A percentile compares a stretch with the other conserved stretches of the same genome.
These are phyloP conservation scores for Chlorops oryzae DNA, from an alignment of 1,140 invertebrate species.

Conservation along the genomic window DNA sequence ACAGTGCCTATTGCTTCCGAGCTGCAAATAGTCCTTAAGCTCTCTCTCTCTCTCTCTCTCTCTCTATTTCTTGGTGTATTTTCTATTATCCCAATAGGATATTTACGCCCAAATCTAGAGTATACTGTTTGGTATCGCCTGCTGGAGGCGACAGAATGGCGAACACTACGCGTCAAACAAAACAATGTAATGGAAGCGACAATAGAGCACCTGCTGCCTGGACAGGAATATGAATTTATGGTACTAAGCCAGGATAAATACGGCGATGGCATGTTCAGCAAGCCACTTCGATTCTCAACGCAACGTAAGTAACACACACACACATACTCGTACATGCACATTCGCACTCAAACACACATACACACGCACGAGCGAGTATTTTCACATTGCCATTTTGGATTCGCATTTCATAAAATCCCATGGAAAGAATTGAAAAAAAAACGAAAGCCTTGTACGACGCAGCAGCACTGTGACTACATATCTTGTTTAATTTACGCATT, in stretches of 20 bases:
- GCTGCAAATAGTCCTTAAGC: too few relatives aligned
- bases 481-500: too few relatives aligned
- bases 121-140: slow-evolving; percentile 80
- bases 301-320: slow-evolving; percentile 52
- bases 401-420: too few relatives aligned
- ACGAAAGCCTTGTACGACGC: too few relatives aligned
- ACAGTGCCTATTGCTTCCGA: too few relatives aligned
- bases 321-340: too few relatives aligned
- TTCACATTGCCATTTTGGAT: too few relatives aligned
- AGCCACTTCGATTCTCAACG: slow-evolving; percentile 70
- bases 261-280: slow-evolving; percentile 86
- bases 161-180: slow-evolving; percentile 62
- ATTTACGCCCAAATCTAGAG: slow-evolving; percentile 72
- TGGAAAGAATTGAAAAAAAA: too few relatives aligned
- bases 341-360: too few relatives aligned
- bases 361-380: too few relatives aligned
- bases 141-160: slow-evolving; percentile 68
- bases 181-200: slow-evolving; percentile 70
- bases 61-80: neutral
- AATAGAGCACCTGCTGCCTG: slow-evolving; percentile 67
- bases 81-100: slow-evolving; percentile 51
- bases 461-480: too few relatives aligned
- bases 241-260: slow-evolving; percentile 79
- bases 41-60: too few relatives aligned
- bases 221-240: slow-evolving; percentile 83